Evolutionary conservation across 2,888 invertebrate genomes (phyloP).

Genomic region (Megalurothrips usitatus): DNA sequence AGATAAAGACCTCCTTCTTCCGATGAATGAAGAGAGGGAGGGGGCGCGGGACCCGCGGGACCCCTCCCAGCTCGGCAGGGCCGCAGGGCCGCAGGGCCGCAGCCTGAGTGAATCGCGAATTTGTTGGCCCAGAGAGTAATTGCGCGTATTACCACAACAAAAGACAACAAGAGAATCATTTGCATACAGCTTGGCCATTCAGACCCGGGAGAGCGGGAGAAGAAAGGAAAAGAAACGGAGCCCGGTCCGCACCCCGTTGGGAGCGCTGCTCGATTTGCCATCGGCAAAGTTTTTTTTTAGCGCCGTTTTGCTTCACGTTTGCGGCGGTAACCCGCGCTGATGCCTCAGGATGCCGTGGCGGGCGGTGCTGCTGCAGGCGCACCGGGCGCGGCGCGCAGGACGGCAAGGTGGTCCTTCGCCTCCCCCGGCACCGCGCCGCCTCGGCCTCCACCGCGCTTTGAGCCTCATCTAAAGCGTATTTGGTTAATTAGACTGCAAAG

Average conservation of each 20-base stretch:
- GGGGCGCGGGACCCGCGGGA: too few species aligned
- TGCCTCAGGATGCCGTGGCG: not conserved
- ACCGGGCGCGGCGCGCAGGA: too few species aligned
- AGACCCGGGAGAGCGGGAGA: not conserved
- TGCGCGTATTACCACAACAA: conserved; percentile 6
- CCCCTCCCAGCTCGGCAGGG: not conserved
- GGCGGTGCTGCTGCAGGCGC: not conserved
- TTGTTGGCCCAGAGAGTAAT: not conserved
- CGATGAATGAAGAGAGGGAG: not conserved
- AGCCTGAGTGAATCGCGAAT: not conserved
- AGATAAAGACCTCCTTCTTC: too few species aligned
- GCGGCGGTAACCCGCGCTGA: not conserved
- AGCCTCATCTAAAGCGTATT: not conserved
- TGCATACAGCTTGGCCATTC: not conserved
- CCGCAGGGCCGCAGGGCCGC: not conserved
- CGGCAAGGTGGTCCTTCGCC: not conserved
- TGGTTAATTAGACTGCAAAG: conserved; percentile 5
- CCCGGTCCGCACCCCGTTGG: too few species aligned
- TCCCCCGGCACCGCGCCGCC: not conserved
- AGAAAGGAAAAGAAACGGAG: not conserved
- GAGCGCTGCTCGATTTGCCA: too few species aligned
- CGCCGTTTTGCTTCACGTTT: not conserved
- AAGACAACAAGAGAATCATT: not conserved
- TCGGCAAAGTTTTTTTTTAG: too few species aligned
- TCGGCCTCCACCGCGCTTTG: not conserved